Conservation (phyloP, 2,113 vertebrate genomes). For the Paralichthys olivaceus region DNA sequence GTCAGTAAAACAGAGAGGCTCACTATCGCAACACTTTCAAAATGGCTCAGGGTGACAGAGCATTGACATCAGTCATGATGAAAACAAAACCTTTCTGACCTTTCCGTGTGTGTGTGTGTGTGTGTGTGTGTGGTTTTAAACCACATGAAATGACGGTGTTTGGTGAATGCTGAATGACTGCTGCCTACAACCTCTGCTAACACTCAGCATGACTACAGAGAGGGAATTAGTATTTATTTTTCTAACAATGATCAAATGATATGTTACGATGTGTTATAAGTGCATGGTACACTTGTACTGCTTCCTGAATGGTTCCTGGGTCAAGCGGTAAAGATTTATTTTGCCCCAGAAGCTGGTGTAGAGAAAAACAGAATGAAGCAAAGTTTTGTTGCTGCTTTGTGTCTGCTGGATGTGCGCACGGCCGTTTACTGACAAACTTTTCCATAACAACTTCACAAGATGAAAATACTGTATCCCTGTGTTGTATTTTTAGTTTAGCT, state of each 20-base stretch:
- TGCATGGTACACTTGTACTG: too few relatives aligned
- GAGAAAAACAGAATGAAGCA: neutral
- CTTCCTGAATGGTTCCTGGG: too few relatives aligned
- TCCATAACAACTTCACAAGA: too few relatives aligned
- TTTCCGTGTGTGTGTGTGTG: constrained; percentile 36
- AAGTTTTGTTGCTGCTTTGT: neutral
- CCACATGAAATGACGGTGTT: constrained; percentile 18
- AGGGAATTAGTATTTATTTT: neutral
- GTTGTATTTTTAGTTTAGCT: neutral
- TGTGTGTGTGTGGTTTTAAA: constrained; percentile 8
- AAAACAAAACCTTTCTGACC: constrained; percentile 71
- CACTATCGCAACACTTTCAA: constrained; percentile 62
- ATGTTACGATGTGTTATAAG: too few relatives aligned
- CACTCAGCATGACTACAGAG: neutral
- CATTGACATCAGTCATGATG: constrained; percentile 62
- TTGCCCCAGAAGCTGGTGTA: neutral
- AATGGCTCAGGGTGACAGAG: constrained; percentile 64
- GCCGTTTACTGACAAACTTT: neutral
- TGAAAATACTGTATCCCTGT: neutral
- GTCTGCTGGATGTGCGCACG: neutral
- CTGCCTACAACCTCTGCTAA: neutral
- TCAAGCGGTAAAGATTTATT: neutral
- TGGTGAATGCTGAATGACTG: neutral
- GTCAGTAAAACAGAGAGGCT: constrained; percentile 69
- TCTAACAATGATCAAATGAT: neutral